Base-by-base conservation (phyloP, 2,797 vertebrate species). In the Forpus xanthops region DNA sequence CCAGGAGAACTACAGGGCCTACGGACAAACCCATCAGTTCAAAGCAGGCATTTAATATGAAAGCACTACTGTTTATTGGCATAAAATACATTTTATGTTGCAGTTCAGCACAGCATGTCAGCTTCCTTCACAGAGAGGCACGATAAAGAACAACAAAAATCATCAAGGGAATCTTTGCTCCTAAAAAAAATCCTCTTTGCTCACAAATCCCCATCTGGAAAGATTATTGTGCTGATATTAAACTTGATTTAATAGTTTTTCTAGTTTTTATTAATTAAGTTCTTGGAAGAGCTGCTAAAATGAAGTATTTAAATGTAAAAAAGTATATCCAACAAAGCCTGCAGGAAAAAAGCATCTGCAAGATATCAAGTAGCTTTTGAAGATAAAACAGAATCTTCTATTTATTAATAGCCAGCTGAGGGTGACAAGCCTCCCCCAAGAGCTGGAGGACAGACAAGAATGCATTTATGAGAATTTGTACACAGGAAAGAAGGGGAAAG, bases 321-420 rank as follows among this genome's bases (percentile, higher is more conserved):
- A 31, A 67, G 44, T 6, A 27, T 25, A 83, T 39, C 11, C 24
- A 71, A 17, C 13, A 72, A 75, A 75, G 55, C 28, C 39, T 73
- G 66, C 2, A 14, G 71, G 71, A 33, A 75, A 58, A 89, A 93
- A 93, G 52, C 76, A 88, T 92, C 73, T 93, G 87, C 77, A 89
- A 85, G 74, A 6, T 13, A 88, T 79, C 87, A 73, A 23, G 15
- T 7, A 52, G 60, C 31, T 88, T 47, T 50, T 88, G 82, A 93
- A 93, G 70, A 95, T 30, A 88, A 79, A 31, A 8, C 58, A 61
- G 28, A 71, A 62, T 56, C 42, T 50, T 87, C 85, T 60, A 13
- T 25, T 78, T 65, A 33, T 66, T 27, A 86, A 35, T 24, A 64
- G 56, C 4, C 76, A 83, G 37, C 31, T 67, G 60, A 85, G 68